A percentile compares a stretch with the other conserved stretches of the same genome.
Conservation (phyloP, 2,888 invertebrate genomes). For the Venusia cambrica region DNA sequence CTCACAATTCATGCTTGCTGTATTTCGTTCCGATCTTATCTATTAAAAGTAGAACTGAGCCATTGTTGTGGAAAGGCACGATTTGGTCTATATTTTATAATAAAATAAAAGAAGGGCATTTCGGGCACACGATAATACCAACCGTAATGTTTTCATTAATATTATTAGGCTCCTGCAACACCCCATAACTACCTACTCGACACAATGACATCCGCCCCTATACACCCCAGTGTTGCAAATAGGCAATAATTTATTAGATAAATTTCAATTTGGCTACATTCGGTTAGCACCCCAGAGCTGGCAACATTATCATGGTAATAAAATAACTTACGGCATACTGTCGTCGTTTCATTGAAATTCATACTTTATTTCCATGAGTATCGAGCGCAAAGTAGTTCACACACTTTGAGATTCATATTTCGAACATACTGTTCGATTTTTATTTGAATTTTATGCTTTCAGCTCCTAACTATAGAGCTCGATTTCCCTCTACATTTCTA, state of each 20-base stretch:
- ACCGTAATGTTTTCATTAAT: not conserved
- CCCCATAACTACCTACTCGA: constrained; percentile 16
- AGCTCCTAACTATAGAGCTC: constrained; percentile 5
- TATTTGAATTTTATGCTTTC: constrained; percentile 3
- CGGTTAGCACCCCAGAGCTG: constrained; percentile 51
- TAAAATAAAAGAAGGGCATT: too few species aligned
- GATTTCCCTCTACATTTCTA: constrained; percentile 1
- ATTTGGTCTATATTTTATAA: too few species aligned
- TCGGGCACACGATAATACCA: too few species aligned
- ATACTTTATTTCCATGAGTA: not conserved
- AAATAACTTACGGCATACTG: constrained; percentile 33
- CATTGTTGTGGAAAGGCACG: too few species aligned
- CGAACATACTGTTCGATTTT: constrained; percentile 1
- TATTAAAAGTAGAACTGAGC: too few species aligned
- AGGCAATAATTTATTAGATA: constrained; percentile 74
- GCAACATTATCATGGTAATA: constrained; percentile 40
- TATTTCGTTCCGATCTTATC: too few species aligned
- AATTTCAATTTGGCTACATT: constrained; percentile 36
- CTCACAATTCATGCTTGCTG: too few species aligned
- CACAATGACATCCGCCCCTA: constrained; percentile 33
- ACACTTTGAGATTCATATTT: not conserved
- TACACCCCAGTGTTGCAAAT: constrained; percentile 38
- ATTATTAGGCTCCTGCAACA: constrained; percentile 16
- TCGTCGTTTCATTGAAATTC: constrained; percentile 11
- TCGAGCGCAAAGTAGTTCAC: constrained; percentile 5